These are phyloP conservation scores for Plectrocnemia conspersa DNA, from an alignment of 1,140 invertebrate genomes.

Conservation along the genomic window DNA sequence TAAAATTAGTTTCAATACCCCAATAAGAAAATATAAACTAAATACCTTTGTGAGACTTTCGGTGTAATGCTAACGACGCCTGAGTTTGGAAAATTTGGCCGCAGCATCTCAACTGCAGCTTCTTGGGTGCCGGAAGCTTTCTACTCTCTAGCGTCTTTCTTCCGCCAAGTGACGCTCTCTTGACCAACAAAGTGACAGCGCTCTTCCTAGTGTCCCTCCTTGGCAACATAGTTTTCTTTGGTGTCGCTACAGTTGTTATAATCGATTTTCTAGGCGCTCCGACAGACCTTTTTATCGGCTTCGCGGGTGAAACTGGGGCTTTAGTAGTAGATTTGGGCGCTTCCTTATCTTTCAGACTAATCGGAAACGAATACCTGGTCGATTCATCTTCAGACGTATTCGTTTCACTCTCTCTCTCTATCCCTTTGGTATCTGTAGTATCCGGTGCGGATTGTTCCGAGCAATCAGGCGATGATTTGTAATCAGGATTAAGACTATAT, in stretches of 20 bases:
- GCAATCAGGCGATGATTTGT: conserved; percentile 8
- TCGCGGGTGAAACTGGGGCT: neutral
- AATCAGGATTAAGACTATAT: conserved; percentile 20
- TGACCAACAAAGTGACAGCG: conserved; percentile 11
- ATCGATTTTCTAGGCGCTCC: neutral
- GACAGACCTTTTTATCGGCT: too few species aligned
- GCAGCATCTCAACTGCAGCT: conserved; percentile 23
- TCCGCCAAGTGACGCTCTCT: conserved; percentile 24
- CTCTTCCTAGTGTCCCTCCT: neutral
- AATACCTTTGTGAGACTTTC: conserved; percentile 29
- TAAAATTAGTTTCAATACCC: too few species aligned
- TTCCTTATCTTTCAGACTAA: conserved; percentile 3
- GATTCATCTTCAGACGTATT: too few species aligned
- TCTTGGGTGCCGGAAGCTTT: conserved; percentile 10
- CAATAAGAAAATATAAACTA: too few species aligned
- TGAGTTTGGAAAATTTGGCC: conserved; percentile 19
- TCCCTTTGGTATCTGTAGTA: neutral
- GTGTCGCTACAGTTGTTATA: conserved; percentile 3
- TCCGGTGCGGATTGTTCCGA: neutral
- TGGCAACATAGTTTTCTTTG: conserved; percentile 8
- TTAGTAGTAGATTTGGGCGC: neutral
- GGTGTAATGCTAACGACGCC: conserved; percentile 18
- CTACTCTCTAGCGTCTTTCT: conserved; percentile 22
- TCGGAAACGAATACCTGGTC: conserved; percentile 28
- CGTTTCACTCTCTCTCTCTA: conserved; percentile 18